phyloP scores from a whole-genome alignment of 2,797 vertebrate species.

The Eupleurogrammus muticus region DNA sequence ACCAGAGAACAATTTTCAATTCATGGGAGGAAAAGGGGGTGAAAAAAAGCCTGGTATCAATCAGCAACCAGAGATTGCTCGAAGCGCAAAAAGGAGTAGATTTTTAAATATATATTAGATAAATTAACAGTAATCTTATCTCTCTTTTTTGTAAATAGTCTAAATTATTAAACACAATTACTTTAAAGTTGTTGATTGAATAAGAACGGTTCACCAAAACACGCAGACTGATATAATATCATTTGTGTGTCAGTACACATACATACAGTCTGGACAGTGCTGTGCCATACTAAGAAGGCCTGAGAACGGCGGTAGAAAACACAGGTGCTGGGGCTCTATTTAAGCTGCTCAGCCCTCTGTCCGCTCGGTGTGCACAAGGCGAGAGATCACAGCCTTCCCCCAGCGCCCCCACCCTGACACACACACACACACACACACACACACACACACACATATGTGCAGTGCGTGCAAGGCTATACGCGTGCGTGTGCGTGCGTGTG shows the following conservation, averaged over 20 bases:
- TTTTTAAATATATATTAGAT: too few relatives aligned
- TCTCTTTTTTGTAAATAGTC: slow-evolving; percentile 60
- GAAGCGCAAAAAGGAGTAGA: slow-evolving; percentile 78
- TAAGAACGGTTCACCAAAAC: slow-evolving; percentile 20
- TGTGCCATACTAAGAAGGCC: slow-evolving; percentile 67
- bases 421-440: slow-evolving; percentile 32
- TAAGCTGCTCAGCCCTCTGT: slow-evolving; percentile 82
- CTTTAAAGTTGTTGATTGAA: not conserved
- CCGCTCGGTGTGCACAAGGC: slow-evolving; percentile 80
- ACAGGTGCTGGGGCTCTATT: slow-evolving; percentile 79
- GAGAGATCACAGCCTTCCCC: slow-evolving; percentile 79
- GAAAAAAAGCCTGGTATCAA: too few relatives aligned
- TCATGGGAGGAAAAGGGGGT: slow-evolving; percentile 68
- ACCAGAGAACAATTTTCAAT: slow-evolving; percentile 84
- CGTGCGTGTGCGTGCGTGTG: slow-evolving; percentile 20
- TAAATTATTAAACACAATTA: not conserved
- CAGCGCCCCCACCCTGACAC: slow-evolving; percentile 34
- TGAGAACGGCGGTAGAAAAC: slow-evolving; percentile 79
- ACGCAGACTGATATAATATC: not conserved
- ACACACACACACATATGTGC: slow-evolving; percentile 48
- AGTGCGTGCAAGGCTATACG: slow-evolving; percentile 35
- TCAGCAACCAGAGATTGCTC: too few relatives aligned
- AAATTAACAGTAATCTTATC: too few relatives aligned
- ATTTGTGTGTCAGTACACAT: slow-evolving; percentile 30
- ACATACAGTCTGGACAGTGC: slow-evolving; percentile 45